Evolutionary conservation across 2,113 vertebrate species (phyloP), one percentile per base, ranked within the genome.

Genomic region (Telmatochromis sp.): DNA sequence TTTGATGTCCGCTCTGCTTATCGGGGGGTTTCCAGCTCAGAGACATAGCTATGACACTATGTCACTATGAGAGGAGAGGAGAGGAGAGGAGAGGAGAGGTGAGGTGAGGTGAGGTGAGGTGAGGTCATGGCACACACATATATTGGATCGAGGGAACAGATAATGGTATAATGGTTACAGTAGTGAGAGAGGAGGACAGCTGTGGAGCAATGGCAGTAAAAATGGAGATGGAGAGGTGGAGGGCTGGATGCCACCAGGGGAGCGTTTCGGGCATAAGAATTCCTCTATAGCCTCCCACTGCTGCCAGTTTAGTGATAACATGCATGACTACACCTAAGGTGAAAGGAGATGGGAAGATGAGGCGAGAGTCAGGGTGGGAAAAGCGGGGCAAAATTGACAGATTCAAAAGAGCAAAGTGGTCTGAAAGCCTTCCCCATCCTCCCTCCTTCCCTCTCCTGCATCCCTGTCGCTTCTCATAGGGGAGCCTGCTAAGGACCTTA

Each of bases 291-390:
- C 88, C 91, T 89, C 89, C 94, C 85, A 81, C 91, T 85, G 87
- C 93, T 94, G 91, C 93, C 93, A 94, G 89, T 87, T 93, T 78
- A 92, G 93, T 88, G 94, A 95, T 94, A 94, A 95, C 92, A 95
- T 93, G 91, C 89, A 89, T 93, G 91, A 95, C 90, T 88, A 90
- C 89, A 91, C 87, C 89, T 92, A 82, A 85, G 93, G 87, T 92
- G 90, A 93, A 90, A 91, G 86, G 86, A 90, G 93, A 93, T 91
- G 89, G 93, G 81, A 83, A 68, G 92, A 89, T 89, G 91, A 87
- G 90, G 70, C 75, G 42, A 86, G 90, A 86, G 87, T 82, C 57
- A 88, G 86, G 90, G 65, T 82, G 84, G 90, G 89, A 49, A 85
- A 91, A 91, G 82, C 84, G 53, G 81, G 79, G 80, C 21, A 82